Conservation (phyloP, 2,888 invertebrate species). For the Harpalus rufipes region DNA sequence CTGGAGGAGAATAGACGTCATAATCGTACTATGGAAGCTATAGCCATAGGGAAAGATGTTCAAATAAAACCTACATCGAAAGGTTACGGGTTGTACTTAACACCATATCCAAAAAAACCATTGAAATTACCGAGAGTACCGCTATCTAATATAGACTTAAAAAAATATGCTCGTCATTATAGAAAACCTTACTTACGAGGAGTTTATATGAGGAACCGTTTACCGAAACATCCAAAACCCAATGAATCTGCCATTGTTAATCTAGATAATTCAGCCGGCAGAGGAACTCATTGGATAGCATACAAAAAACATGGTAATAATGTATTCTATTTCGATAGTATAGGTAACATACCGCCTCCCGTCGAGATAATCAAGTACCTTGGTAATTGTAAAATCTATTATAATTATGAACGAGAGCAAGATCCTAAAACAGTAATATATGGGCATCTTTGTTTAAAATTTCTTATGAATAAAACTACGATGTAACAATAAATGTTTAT, state of each 20-base stretch:
- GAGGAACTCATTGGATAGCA: constrained; percentile 74
- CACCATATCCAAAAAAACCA: too few species aligned
- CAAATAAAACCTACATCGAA: background rate
- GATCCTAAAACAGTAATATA: constrained; percentile 70
- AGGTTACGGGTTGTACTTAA: background rate
- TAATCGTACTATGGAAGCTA: too few species aligned
- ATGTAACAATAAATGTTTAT: constrained; percentile 50
- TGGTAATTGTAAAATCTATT: constrained; percentile 68
- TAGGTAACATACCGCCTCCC: constrained; percentile 73
- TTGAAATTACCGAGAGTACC: too few species aligned
- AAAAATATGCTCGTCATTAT: too few species aligned
- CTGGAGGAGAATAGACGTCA: background rate
- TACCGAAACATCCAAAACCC: constrained; percentile 64
- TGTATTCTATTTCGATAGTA: constrained; percentile 69
- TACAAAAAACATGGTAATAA: constrained; percentile 72
- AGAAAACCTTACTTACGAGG: constrained; percentile 70
- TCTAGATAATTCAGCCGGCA: constrained; percentile 70
- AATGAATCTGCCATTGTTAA: constrained; percentile 72
- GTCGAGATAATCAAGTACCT: constrained; percentile 71
- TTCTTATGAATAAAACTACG: too few species aligned
- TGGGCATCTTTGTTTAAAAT: constrained; percentile 71
- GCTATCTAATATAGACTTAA: too few species aligned
- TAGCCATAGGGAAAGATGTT: background rate
- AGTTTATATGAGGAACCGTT: constrained; percentile 70
- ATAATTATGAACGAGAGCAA: constrained; percentile 71